Percentiles rank a stretch among this genome's conserved stretches.
phyloP scores from a whole-genome alignment of 2,888 invertebrate species.

The Synanthedon myopaeformis region DNA sequence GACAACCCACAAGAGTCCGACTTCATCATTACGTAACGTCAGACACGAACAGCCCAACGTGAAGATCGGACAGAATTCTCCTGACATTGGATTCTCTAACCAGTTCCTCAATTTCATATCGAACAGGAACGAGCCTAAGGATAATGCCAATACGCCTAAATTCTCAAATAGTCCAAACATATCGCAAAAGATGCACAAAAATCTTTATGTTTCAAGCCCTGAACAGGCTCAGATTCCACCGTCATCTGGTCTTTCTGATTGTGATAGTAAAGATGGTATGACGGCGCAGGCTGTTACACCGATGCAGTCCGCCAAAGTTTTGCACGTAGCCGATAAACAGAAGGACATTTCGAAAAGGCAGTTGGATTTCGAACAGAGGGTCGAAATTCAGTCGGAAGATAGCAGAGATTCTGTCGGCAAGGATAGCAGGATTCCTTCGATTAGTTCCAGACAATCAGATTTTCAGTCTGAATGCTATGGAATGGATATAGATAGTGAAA shows the following conservation, averaged over 20 bases:
- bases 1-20: constrained; percentile 41
- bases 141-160: constrained; percentile 66
- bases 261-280: constrained; percentile 62
- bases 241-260: constrained; percentile 60
- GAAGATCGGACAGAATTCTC: constrained; percentile 49
- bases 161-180: constrained; percentile 63
- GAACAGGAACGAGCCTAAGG: constrained; percentile 64
- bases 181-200: constrained; percentile 66
- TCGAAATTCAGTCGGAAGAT: constrained; percentile 59
- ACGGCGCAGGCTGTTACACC: constrained; percentile 54
- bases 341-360: constrained; percentile 64
- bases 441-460: constrained; percentile 57
- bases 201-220: constrained; percentile 63
- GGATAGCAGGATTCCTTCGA: constrained; percentile 56
- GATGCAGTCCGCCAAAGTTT: constrained; percentile 55
- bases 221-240: constrained; percentile 65
- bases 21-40: constrained; percentile 51
- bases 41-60: constrained; percentile 57
- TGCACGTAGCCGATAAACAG: constrained; percentile 44
- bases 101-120: constrained; percentile 62
- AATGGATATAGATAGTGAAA: constrained; percentile 67
- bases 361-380: constrained; percentile 58
- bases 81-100: constrained; percentile 60
- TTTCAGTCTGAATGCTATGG: constrained; percentile 61
- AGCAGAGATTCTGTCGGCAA: constrained; percentile 63